Evolutionary conservation across 1,140 invertebrate genomes (phyloP), one percentile per base, ranked within the genome.

Genomic region (Orchesella cincta): DNA sequence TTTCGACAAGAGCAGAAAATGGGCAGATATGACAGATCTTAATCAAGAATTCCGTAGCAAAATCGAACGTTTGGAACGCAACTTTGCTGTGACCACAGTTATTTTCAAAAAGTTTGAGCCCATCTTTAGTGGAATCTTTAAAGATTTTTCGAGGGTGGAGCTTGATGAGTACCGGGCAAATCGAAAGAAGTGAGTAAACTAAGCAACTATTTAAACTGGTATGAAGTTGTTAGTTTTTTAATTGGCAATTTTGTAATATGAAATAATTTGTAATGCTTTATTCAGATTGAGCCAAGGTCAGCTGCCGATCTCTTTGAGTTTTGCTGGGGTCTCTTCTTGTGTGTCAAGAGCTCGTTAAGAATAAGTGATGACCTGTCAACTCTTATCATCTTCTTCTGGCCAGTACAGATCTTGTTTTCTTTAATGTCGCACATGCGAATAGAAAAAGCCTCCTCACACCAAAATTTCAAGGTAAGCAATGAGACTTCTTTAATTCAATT

Each of bases 1-100:
- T 87, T 98, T 98, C 85, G 91, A 90, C 64, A 98, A 98, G 87
- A 97, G 96, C 83, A 94, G 95, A 84, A 93, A 93, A 83, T 99
- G 97, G 97, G 91, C 93, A 62, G 94, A 97, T 82, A 98, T 99
- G 95, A 91, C 94, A 0, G 92, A 92, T 80, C 89, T 97, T 84
- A 89, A 93, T 0, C 89, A 91, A 80, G 92, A 95, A 57, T 95
- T 98, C 83, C 88, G 91, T 75, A 89, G 91, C 28, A 94, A 94
- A 86, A 93, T 99, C 71, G 92, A 94, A 71, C 89, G 91, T 76
- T 85, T 99, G 67, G 93, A 98, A 83, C 89, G 92, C 72, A 98
- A 96, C 83, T 98, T 98, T 89, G 92, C 93, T 76, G 96, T 99
- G 0, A 96, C 97, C 18, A 94, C 93, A 81, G 92, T 97, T 12